Evolutionary conservation across 2,113 vertebrate species (phyloP), one percentile per base, ranked within the genome.

Genomic region (Boleophthalmus pectinirostris): DNA sequence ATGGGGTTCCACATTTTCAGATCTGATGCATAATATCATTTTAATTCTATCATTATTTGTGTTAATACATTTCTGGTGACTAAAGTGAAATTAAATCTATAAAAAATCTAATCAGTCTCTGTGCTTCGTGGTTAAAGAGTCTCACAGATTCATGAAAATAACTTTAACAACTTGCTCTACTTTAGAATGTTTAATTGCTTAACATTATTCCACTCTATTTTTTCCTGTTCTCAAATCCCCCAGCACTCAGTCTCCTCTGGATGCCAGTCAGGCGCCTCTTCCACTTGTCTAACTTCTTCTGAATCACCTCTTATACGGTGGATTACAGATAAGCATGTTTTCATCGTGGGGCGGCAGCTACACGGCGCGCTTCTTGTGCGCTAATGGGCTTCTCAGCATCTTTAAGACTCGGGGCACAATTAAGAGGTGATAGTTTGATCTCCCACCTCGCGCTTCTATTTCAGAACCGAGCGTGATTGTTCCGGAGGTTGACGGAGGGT

Each of bases 351-450:
- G 72, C 65, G 16, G 85, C 82, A 87, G 77, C 82, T 81, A 87
- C 77, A 84, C 86, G 72, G 83, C 86, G 78, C 82, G 84, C 86
- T 70, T 88, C 85, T 87, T 79, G 85, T 87, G 85, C 51, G 82
- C 72, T 93, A 92, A 92, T 91, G 78, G 90, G 89, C 86, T 92
- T 58, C 90, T 83, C 88, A 83, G 85, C 85, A 82, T 91, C 90
- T 88, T 85, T 90, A 87, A 91, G 90, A 90, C 86, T 88, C 75
- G 2, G 87, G 89, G 87, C 88, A 92, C 90, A 93, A 93, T 93
- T 93, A 93, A 87, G 92, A 93, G 92, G 92, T 92, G 92, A 92
- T 87, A 92, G 90, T 89, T 92, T 91, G 90, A 87, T 90, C 89
- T 90, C 85, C 86, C 89, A 90, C 92, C 88, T 91, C 84, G 54